Percentiles rank a stretch among this genome's conserved stretches.
Evolutionary conservation across 1,140 invertebrate genomes (phyloP).

Genomic region (Ctenoplectra terminalis): DNA sequence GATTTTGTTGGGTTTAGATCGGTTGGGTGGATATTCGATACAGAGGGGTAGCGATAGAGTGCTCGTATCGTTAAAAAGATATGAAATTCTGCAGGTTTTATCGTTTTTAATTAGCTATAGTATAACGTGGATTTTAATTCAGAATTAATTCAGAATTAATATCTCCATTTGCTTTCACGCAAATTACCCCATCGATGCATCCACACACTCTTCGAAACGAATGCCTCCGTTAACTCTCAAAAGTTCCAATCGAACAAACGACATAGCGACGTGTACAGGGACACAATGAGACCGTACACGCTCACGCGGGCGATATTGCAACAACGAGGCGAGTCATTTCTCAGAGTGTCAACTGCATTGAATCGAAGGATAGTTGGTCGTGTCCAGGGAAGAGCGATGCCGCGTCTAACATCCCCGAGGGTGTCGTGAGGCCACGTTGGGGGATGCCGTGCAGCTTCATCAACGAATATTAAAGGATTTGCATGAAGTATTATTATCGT

Average conservation of each 20-base stretch:
- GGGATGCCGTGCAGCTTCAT: slow-evolving; percentile 76
- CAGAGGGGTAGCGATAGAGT: too few species aligned
- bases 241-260: slow-evolving; percentile 73
- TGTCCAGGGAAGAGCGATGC: slow-evolving; percentile 71
- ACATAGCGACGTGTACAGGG: slow-evolving; percentile 72
- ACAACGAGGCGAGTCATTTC: slow-evolving; percentile 81
- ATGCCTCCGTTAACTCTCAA: slow-evolving; percentile 18
- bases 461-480: slow-evolving; percentile 83
- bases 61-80: too few species aligned
- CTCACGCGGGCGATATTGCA: slow-evolving; percentile 47
- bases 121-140: background rate
- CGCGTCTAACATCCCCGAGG: slow-evolving; percentile 75
- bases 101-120: too few species aligned
- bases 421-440: slow-evolving; percentile 73
- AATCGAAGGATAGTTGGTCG: slow-evolving; percentile 76
- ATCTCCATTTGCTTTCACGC: background rate
- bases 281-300: slow-evolving; percentile 74
- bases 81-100: too few species aligned
- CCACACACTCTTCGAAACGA: background rate
- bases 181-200: background rate
- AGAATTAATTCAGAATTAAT: background rate
- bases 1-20: too few species aligned
- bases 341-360: slow-evolving; percentile 83
- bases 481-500: slow-evolving; percentile 82
- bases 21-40: too few species aligned